Evolutionary conservation across 1,140 invertebrate genomes (phyloP), one percentile per base, ranked within the genome.

Genomic region (Cheumatopsyche charites): DNA sequence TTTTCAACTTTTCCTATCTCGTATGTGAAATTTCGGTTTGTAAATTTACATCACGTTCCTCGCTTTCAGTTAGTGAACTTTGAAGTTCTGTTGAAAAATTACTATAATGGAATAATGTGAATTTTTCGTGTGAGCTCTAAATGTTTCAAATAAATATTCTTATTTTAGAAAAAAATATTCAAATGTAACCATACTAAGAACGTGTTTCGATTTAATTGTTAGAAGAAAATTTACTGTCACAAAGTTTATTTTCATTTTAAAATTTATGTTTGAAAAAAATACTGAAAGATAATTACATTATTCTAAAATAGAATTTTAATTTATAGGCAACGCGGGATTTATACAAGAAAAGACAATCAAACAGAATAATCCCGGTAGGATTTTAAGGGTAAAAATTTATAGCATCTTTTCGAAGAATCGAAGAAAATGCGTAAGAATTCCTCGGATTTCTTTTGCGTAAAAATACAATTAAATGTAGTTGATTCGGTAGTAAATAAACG

Each of bases 351-450:
- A 58, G 55, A 58, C 55, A 58, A 58, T 58, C 55, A 58, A 58
- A 58, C 23, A 19, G 55, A 58, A 58, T 58, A 58, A 58, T 58
- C 55, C 55, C 55, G 7, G 55, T 19, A 58, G 55, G 55, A 58
- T 58, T 58, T 58, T 19, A 58, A 26, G 55, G 23, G 55, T 58
- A 58, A 58, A 58, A 58, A 58, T 58, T 58, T 58, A 58, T 58
- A 26, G 55, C 55, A 23, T 58, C 25, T 23, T 5, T 23, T 58
- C 9, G 55, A 13, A 58, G 23, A 17, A 23, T 25, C 19, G 55
- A 58, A 58, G 55, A 19, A 58, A 58, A 58, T 58, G 29, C 29
- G 29, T 36, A 36, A 36, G 9, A 36, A 36, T 9, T 36, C 3
- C 29, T 36, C 9, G n/a, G 9, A 36, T 36, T 36, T 36, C 9